Evolutionary conservation across 2,888 invertebrate genomes (phyloP).

Genomic region (Ophion ventricosus): DNA sequence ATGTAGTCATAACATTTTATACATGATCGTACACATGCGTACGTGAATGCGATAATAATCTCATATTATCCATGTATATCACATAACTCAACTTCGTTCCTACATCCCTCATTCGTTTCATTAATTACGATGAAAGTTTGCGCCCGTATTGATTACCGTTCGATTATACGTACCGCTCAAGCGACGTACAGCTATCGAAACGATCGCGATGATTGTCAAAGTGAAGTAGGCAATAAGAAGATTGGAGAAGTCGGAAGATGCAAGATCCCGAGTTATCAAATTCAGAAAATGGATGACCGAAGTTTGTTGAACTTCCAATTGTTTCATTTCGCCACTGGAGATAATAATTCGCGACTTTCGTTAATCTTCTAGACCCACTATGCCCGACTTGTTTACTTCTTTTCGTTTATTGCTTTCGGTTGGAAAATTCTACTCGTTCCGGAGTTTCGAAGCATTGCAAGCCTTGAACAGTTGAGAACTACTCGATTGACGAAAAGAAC

Average conservation of each 20-base stretch:
- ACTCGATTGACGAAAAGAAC: background rate
- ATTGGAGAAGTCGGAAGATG: constrained; percentile 1
- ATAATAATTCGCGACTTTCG: background rate
- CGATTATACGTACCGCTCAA: constrained; percentile 29
- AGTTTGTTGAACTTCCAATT: background rate
- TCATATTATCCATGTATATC: background rate
- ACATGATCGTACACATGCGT: background rate
- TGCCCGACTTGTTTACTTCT: background rate
- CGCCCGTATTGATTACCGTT: background rate
- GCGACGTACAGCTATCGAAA: constrained; percentile 9
- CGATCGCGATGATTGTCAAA: constrained; percentile 7
- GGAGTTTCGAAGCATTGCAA: background rate
- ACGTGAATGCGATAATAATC: background rate
- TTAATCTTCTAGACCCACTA: too few species aligned
- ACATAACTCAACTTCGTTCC: background rate
- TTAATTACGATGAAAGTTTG: background rate
- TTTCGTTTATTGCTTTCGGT: background rate
- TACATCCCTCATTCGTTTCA: background rate
- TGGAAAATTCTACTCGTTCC: background rate
- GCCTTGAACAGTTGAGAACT: background rate
- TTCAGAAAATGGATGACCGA: background rate
- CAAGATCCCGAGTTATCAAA: background rate
- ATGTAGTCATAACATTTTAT: background rate
- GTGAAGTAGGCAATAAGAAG: background rate
- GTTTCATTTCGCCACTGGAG: background rate